Percentiles rank a stretch among this genome's conserved stretches.
These are phyloP conservation scores for Catonia carolina DNA, from an alignment of 2,888 invertebrate species.

Conservation along the genomic window DNA sequence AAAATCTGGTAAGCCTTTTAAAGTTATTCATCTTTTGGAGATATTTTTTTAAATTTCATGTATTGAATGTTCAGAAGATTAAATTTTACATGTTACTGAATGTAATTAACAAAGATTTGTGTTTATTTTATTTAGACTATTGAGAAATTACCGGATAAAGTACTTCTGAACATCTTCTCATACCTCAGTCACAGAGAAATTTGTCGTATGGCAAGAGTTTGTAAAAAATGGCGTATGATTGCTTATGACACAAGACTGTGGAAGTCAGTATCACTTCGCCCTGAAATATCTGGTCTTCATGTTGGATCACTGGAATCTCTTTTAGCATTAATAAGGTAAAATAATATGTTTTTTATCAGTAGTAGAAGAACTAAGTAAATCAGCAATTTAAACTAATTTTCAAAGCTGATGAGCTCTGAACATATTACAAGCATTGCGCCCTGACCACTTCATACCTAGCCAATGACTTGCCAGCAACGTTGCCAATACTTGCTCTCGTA, in stretches of 20 bases:
- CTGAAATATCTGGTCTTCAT: slow-evolving; percentile 92
- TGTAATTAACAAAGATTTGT: slow-evolving; percentile 2
- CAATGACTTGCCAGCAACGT: too few species aligned
- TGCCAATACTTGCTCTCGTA: too few species aligned
- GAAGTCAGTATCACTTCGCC: slow-evolving; percentile 92
- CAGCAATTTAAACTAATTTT: too few species aligned
- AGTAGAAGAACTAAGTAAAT: too few species aligned
- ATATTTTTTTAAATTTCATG: too few species aligned
- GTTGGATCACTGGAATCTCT: slow-evolving; percentile 84
- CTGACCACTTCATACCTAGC: too few species aligned
- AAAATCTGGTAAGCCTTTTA: too few species aligned
- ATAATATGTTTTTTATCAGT: too few species aligned
- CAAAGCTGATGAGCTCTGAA: too few species aligned
- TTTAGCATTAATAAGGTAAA: slow-evolving; percentile 68
- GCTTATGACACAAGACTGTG: slow-evolving; percentile 94
- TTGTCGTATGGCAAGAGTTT: slow-evolving; percentile 87
- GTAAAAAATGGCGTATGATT: slow-evolving; percentile 91
- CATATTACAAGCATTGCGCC: not conserved
- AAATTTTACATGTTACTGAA: too few species aligned
- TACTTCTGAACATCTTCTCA: slow-evolving; percentile 87
- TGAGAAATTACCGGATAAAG: slow-evolving; percentile 95
- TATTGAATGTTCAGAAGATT: too few species aligned
- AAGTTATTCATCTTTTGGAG: too few species aligned
- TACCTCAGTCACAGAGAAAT: slow-evolving; percentile 92
- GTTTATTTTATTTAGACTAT: slow-evolving; percentile 62